These are phyloP conservation scores for Peromyscus polionotus DNA, from an alignment of 2,113 vertebrate species.

Conservation along the genomic window DNA sequence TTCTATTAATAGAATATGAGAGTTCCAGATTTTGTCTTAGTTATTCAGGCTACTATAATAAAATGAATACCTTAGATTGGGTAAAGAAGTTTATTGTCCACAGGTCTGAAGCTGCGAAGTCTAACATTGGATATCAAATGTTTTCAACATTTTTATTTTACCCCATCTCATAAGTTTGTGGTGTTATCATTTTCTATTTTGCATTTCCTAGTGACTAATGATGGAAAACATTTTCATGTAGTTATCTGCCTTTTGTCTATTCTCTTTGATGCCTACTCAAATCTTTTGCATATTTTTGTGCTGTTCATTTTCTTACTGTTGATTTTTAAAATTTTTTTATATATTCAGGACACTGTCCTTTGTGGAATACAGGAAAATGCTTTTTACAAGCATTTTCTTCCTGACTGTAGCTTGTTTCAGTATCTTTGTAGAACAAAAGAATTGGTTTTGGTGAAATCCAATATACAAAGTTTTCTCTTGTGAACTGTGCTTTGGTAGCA, in stretches of 20 bases:
- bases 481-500: background rate
- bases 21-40: background rate
- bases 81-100: background rate
- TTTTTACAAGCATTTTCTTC: background rate
- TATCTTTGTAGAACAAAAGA: background rate
- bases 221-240: background rate
- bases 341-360: too few species aligned
- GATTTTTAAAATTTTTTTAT: background rate
- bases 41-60: background rate
- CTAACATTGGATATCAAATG: background rate
- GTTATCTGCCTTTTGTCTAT: background rate
- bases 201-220: background rate
- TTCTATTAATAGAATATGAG: background rate
- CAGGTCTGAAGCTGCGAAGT: background rate
- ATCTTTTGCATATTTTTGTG: background rate
- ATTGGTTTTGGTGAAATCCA: background rate
- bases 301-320: background rate
- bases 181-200: background rate
- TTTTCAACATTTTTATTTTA: background rate
- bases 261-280: background rate
- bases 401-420: background rate
- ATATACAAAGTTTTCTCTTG: background rate
- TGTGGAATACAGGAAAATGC: background rate
- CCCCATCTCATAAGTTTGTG: background rate
- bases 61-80: background rate